Conservation (phyloP, 2,113 vertebrate genomes). For the Strix uralensis region DNA sequence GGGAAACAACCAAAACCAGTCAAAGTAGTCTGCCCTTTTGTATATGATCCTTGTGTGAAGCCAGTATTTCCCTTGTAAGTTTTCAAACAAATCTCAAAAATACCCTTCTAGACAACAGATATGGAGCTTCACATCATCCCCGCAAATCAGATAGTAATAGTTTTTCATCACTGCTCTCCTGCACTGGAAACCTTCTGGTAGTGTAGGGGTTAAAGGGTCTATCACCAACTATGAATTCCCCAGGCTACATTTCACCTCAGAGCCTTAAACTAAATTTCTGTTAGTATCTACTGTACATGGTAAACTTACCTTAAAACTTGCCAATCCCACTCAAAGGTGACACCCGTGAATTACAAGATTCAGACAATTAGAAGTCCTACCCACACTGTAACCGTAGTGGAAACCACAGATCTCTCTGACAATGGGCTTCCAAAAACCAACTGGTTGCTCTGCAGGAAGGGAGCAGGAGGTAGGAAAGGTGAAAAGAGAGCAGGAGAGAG, state of each 20-base stretch:
- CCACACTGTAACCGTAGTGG: rapidly evolving
- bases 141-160: not conserved
- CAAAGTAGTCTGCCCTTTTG: rapidly evolving
- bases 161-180: not conserved
- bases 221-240: not conserved
- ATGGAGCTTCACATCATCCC: not conserved
- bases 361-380: not conserved
- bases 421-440: not conserved
- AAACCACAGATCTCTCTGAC: not conserved
- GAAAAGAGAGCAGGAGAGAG: not conserved
- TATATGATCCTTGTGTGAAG: not conserved
- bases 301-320: not conserved
- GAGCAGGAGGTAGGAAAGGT: not conserved
- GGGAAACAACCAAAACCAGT: rapidly evolving
- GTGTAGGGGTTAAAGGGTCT: not conserved
- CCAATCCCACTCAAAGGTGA: not conserved
- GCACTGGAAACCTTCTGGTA: not conserved
- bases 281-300: not conserved
- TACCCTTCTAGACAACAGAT: not conserved
- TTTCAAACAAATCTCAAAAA: not conserved
- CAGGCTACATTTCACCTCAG: not conserved
- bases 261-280: not conserved
- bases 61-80: not conserved
- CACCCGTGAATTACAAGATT: not conserved
- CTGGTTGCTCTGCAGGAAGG: not conserved